Evolutionary conservation across 2,113 vertebrate genomes (phyloP).

Genomic region (Spilogale gracilis): DNA sequence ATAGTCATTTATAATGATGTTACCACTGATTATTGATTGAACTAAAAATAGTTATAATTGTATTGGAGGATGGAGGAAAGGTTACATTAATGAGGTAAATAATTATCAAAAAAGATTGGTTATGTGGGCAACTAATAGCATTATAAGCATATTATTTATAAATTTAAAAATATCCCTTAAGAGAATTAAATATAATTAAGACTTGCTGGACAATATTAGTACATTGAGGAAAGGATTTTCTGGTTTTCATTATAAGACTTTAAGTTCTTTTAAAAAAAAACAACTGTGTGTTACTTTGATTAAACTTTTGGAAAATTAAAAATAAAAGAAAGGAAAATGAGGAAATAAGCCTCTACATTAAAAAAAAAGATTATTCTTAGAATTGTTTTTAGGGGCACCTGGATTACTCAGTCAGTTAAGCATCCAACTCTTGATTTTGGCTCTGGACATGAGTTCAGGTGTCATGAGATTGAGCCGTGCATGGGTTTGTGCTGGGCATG

Average conservation of each 20-base stretch:
- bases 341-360: neutral
- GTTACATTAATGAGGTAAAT: neutral
- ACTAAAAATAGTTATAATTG: neutral
- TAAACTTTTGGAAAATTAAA: neutral
- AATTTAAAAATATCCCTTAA: neutral
- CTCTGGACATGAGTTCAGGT: neutral
- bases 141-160: neutral
- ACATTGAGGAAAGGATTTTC: neutral
- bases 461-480: neutral
- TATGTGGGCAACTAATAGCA: neutral
- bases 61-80: neutral
- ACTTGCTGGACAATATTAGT: neutral
- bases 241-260: neutral
- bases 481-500: neutral
- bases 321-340: neutral
- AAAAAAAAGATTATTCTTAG: conserved; percentile 43
- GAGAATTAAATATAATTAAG: conserved; percentile 31
- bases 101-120: neutral
- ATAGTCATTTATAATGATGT: neutral
- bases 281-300: neutral
- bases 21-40: neutral
- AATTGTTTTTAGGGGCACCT: neutral
- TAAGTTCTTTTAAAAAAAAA: neutral
- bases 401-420: neutral
- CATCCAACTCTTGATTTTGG: neutral